phyloP scores from a whole-genome alignment of 2,797 vertebrate species.

The Helarctos malayanus region DNA sequence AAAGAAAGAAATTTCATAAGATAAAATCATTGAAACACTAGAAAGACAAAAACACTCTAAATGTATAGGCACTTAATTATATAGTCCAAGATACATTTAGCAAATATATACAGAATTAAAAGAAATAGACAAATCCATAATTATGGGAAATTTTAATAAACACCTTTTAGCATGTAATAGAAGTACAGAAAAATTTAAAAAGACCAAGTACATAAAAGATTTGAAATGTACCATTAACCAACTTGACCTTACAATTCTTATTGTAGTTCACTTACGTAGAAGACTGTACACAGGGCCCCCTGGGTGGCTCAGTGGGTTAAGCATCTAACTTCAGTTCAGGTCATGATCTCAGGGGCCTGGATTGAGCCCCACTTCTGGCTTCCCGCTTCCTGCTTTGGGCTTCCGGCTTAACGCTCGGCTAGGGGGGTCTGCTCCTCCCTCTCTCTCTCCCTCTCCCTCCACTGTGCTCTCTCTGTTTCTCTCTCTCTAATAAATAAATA shows the following conservation, averaged over 20 bases:
- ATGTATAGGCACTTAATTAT: not conserved
- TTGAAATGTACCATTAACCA: not conserved
- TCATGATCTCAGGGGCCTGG: not conserved
- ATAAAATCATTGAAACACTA: not conserved
- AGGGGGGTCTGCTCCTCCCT: not conserved
- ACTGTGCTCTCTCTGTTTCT: not conserved
- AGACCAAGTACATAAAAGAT: not conserved
- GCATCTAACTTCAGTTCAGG: not conserved
- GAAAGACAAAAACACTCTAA: not conserved
- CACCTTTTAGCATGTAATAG: not conserved
- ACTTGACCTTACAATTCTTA: not conserved
- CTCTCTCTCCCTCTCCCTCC: not conserved
- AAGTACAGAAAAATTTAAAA: not conserved
- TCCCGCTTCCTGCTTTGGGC: not conserved
- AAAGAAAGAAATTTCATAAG: not conserved
- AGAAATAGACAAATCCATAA: not conserved
- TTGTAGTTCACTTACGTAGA: not conserved
- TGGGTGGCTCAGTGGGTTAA: not conserved
- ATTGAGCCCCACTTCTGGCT: not conserved
- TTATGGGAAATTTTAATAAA: not conserved
- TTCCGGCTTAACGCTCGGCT: not conserved
- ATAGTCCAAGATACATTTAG: not conserved
- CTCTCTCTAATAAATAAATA: not conserved
- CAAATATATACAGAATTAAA: slow-evolving; percentile 27
- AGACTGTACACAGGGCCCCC: accelerated